Base-by-base conservation (phyloP, 2,797 vertebrate genomes). In the Pterois miles region DNA sequence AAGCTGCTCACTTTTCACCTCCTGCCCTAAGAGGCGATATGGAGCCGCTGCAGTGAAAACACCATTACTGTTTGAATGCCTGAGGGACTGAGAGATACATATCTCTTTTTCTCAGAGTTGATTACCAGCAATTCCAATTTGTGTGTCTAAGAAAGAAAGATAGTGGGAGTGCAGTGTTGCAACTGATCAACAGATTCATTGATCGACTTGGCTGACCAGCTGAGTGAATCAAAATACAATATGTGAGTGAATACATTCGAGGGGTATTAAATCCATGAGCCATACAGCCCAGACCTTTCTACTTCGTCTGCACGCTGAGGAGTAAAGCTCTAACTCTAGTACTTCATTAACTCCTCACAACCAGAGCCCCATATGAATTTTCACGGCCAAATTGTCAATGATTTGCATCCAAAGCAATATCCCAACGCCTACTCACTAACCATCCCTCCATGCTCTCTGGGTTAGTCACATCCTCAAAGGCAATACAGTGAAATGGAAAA, bases 401-500 rank as follows among this genome's bases (percentile, higher is more conserved):
- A 76, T 46, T 88, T 77, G 70, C 58, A 67, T 76, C 43, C 62
- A 64, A 81, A 67, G 54, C 68, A 72, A 71, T 25, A 78, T 36
- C 63, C 77, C 36, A 20, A 66, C 18, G n/a, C 60, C 74, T n/a
- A 33, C 79, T 52, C 53, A 3, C 60, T 70, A 33, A 48, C 54
- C 27, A 6, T 14, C 25, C 16, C 34, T 52, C 34, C 27, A 25
- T 38, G 52, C 74, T 82, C 14, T 23, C 23, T 9, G 70, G 56
- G 59, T 58, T 53, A 29, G 59, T 64, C 6, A 25, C 78, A 70
- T 70, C 71, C 82, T 86, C 77, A 78, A 75, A 90, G 75, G 76
- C 66, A 78, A 84, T 65, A 69, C 16, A 63, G 69, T 18, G 53
- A 84, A 82, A 90, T 58, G 65, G 65, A 80, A 89, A 85, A 65